Percentiles rank a stretch among this genome's conserved stretches.
phyloP scores from a whole-genome alignment of 2,113 vertebrate genomes.

The Pristiophorus japonicus region DNA sequence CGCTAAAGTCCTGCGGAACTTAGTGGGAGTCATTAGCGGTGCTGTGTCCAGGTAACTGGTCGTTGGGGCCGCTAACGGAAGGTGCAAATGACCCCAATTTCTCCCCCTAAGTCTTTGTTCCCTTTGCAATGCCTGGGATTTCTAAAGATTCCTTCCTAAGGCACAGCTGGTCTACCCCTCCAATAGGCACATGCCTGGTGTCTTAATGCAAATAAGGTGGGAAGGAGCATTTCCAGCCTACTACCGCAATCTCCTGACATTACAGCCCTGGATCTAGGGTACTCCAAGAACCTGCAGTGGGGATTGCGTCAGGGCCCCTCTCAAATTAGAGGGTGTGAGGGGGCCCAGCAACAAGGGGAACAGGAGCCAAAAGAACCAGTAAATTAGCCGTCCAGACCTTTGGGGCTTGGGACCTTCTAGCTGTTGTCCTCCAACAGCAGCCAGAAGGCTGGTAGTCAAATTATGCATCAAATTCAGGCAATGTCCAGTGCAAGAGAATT shows the following conservation, averaged over 20 bases:
- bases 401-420: neutral
- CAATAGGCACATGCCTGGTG: neutral
- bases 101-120: neutral
- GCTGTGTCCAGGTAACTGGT: too few species aligned
- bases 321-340: neutral
- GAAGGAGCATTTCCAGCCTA: neutral
- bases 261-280: neutral
- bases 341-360: neutral
- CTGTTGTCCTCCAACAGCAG: neutral
- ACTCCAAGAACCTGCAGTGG: neutral
- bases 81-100: too few species aligned
- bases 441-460: neutral
- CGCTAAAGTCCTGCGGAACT: too few species aligned
- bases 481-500: neutral
- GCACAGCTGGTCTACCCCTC: too few species aligned
- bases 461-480: neutral
- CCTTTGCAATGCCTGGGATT: neutral
- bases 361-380: neutral
- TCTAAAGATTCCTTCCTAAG: neutral
- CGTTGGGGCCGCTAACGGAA: too few species aligned
- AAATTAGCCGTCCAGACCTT: neutral
- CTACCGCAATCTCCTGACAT: neutral
- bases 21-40: too few species aligned
- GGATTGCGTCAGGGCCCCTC: neutral
- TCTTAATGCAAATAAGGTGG: neutral